These are phyloP conservation scores for Maylandia zebra DNA, from an alignment of 2,113 vertebrate genomes.

Conservation along the genomic window DNA sequence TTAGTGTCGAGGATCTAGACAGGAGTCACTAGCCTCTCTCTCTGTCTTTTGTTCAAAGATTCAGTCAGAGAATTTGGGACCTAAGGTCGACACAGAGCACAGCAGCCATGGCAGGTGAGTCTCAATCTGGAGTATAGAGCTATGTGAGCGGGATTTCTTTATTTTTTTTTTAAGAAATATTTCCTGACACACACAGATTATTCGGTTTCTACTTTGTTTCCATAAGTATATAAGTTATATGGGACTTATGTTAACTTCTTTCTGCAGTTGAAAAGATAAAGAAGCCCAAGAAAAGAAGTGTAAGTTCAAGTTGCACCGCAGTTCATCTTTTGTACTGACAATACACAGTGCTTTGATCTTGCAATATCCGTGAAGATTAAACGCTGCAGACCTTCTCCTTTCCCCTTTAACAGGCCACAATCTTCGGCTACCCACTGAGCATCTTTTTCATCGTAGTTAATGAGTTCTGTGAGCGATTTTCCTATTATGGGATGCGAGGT, in stretches of 20 bases:
- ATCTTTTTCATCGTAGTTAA: constrained; percentile 95
- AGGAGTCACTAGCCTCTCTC: background rate
- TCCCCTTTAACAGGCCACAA: background rate
- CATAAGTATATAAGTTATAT: background rate
- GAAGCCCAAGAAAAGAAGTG: constrained; percentile 25
- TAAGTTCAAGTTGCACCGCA: background rate
- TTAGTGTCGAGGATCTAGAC: background rate
- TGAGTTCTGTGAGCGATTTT: constrained; percentile 97
- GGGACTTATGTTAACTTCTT: background rate
- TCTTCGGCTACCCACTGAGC: constrained; percentile 82
- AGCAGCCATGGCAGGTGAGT: constrained; percentile 63
- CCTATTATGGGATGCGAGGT: constrained; percentile 99
- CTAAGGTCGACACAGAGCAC: background rate
- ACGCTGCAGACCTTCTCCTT: background rate
- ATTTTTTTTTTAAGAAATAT: rapidly evolving
- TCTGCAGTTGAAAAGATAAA: constrained; percentile 11
- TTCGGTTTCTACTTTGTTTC: background rate
- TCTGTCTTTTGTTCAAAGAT: constrained; percentile 1
- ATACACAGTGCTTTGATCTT: background rate
- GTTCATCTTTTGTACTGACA: background rate
- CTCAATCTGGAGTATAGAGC: background rate
- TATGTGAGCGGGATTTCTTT: background rate
- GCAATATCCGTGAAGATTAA: background rate
- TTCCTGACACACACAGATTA: background rate
- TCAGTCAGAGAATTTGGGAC: background rate